phyloP scores from a whole-genome alignment of 1,140 invertebrate genomes.

The Drosophila lini region DNA sequence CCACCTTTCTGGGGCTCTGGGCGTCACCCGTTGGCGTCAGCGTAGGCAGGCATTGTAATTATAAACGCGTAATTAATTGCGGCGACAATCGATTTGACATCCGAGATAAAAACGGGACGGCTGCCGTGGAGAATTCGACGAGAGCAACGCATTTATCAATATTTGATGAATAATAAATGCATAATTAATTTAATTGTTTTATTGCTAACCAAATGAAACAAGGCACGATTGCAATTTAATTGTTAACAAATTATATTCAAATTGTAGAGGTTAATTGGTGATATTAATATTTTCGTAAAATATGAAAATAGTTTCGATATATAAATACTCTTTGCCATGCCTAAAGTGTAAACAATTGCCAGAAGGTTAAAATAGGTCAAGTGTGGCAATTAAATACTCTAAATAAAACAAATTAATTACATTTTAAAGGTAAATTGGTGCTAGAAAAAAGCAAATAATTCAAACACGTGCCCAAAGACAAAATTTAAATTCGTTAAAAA shows the following conservation, averaged over 20 bases:
- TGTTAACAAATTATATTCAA: conserved; percentile 69
- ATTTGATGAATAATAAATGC: conserved; percentile 46
- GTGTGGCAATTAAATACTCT: neutral
- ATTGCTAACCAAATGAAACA: conserved; percentile 61
- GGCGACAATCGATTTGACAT: conserved; percentile 84
- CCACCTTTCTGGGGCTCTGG: conserved; percentile 3
- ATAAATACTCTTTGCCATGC: neutral
- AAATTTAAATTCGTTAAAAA: neutral
- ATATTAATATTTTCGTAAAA: neutral
- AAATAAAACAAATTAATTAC: neutral
- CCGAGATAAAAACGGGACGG: conserved; percentile 63
- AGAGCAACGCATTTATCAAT: conserved; percentile 66
- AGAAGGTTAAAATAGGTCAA: neutral
- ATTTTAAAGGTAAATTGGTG: neutral
- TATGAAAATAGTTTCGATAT: neutral
- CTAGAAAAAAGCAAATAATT: neutral
- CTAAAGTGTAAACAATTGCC: neutral
- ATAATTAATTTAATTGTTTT: conserved; percentile 51
- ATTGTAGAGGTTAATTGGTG: neutral
- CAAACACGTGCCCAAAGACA: neutral
- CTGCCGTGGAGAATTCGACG: conserved; percentile 65
- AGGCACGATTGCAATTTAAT: conserved; percentile 55
- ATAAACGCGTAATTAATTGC: conserved; percentile 83
- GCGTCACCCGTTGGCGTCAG: conserved; percentile 51
- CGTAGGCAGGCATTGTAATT: conserved; percentile 77